phyloP scores from a whole-genome alignment of 2,797 vertebrate species.

The Decapterus maruadsi region DNA sequence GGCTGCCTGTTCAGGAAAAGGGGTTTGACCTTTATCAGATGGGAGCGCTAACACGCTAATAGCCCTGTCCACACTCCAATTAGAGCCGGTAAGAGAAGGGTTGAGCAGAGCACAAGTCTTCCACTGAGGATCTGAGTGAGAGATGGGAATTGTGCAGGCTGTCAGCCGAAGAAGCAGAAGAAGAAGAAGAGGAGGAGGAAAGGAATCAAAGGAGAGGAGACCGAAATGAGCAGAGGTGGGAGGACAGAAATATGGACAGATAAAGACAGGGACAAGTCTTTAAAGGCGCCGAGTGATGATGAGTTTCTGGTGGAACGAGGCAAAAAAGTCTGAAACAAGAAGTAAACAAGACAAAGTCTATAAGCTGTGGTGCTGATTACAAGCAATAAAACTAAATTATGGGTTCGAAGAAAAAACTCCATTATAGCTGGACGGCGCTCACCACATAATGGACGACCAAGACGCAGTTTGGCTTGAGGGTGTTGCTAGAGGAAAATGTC shows the following conservation, averaged over 20 bases:
- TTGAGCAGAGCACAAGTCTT: conserved; percentile 49
- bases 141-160: conserved; percentile 47
- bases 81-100: conserved; percentile 70
- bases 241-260: background rate
- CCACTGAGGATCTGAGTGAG: conserved; percentile 53
- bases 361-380: background rate
- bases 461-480: background rate
- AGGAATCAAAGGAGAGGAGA: background rate
- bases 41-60: conserved; percentile 76
- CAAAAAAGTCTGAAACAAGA: background rate
- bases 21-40: conserved; percentile 83
- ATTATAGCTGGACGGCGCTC: background rate
- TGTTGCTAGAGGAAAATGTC: background rate
- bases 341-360: background rate
- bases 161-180: conserved; percentile 20
- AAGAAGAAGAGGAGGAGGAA: conserved; percentile 5
- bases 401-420: background rate
- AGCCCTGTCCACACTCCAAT: conserved; percentile 81
- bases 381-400: background rate
- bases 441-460: background rate
- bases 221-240: background rate
- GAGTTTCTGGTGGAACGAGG: background rate
- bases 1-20: conserved; percentile 50
- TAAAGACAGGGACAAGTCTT: conserved; percentile 7
- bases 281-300: background rate